These are phyloP conservation scores for Xylota sylvarum DNA, from an alignment of 2,888 invertebrate species.

Conservation along the genomic window DNA sequence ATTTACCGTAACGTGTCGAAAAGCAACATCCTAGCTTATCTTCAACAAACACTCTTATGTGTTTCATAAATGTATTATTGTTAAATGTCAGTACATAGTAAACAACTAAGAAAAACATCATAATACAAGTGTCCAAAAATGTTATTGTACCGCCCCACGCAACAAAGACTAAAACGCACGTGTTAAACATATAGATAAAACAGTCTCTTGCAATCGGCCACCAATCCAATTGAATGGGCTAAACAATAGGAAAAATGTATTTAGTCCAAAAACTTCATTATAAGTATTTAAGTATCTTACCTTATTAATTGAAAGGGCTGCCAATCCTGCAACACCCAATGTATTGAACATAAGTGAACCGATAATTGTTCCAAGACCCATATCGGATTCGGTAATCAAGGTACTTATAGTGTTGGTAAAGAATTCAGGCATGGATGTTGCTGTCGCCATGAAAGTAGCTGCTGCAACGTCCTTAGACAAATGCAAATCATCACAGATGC, in stretches of 20 bases:
- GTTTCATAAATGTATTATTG: conserved; percentile 86
- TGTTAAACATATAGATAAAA: conserved; percentile 90
- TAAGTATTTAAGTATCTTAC: conserved; percentile 85
- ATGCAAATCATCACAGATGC: conserved; percentile 92
- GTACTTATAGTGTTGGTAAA: conserved; percentile 96
- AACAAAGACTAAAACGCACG: conserved; percentile 89
- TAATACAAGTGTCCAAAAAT: conserved; percentile 91
- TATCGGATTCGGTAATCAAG: conserved; percentile 92
- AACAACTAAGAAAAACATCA: conserved; percentile 90
- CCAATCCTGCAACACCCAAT: conserved; percentile 93
- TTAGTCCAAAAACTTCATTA: background rate
- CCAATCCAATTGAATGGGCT: conserved; percentile 92
- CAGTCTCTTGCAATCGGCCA: conserved; percentile 94
- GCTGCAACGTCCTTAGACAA: conserved; percentile 96
- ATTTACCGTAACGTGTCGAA: conserved; percentile 83
- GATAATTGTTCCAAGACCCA: conserved; percentile 95
- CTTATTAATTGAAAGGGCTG: conserved; percentile 90
- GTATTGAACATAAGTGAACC: conserved; percentile 95
- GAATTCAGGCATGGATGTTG: conserved; percentile 97
- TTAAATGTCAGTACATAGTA: conserved; percentile 92
- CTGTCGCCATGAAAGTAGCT: conserved; percentile 98
- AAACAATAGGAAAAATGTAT: conserved; percentile 55
- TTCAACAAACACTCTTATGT: conserved; percentile 83
- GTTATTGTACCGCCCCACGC: conserved; percentile 92
- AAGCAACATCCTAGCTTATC: conserved; percentile 84